Conservation (phyloP, 2,888 invertebrate genomes). For the Chaetoderma sp. region DNA sequence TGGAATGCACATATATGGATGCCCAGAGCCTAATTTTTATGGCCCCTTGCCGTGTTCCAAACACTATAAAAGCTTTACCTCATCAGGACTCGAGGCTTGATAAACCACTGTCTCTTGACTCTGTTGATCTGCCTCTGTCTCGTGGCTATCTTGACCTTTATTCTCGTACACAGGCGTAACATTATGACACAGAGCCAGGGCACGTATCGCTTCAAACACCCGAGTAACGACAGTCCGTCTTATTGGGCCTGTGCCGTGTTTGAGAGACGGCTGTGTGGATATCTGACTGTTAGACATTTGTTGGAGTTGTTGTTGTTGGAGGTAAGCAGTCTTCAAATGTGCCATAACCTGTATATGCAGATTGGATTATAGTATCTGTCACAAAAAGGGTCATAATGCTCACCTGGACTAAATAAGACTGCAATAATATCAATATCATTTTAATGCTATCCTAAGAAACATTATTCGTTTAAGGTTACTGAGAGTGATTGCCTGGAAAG, state of each 20-base stretch:
- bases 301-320: conserved; percentile 36
- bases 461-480: too few relatives aligned
- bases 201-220: conserved; percentile 90
- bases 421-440: too few relatives aligned
- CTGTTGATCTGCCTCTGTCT: conserved; percentile 65
- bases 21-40: too few relatives aligned
- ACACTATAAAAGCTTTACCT: too few relatives aligned
- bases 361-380: too few relatives aligned
- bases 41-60: too few relatives aligned
- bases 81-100: conserved; percentile 83
- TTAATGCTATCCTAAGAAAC: too few relatives aligned
- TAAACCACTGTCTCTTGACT: conserved; percentile 71
- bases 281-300: conserved; percentile 13
- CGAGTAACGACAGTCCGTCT: conserved; percentile 80
- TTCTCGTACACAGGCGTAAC: conserved; percentile 95
- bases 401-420: too few relatives aligned
- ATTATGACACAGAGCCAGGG: conserved; percentile 97
- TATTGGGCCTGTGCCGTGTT: conserved; percentile 69
- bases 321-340: conserved; percentile 71
- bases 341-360: conserved; percentile 66
- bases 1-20: too few relatives aligned
- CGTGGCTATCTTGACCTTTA: conserved; percentile 46
- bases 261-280: background rate
- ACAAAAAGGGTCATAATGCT: too few relatives aligned
- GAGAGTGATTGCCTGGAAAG: too few relatives aligned